These are phyloP conservation scores for Tholera decimalis DNA, from an alignment of 2,888 invertebrate genomes.

Conservation along the genomic window DNA sequence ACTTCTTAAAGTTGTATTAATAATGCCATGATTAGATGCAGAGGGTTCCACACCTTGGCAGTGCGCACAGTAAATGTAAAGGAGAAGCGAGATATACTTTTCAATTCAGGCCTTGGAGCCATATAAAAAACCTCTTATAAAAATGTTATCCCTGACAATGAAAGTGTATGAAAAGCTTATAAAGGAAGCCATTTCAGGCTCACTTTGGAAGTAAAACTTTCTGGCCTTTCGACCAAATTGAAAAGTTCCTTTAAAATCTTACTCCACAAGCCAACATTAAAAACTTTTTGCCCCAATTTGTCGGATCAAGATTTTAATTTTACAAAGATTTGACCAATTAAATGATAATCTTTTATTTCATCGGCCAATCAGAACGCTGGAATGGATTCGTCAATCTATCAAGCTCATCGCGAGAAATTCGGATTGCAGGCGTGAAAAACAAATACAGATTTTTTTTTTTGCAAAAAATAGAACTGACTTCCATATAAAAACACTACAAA, in stretches of 20 bases:
- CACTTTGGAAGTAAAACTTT: slow-evolving; percentile 28
- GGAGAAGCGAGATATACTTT: too few species aligned
- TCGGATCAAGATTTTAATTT: slow-evolving; percentile 43
- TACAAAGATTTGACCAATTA: slow-evolving; percentile 38
- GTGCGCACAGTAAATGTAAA: too few species aligned
- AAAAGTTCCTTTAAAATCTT: slow-evolving; percentile 50
- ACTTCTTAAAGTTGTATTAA: too few species aligned
- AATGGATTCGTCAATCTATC: slow-evolving; percentile 37
- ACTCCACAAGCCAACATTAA: slow-evolving; percentile 26
- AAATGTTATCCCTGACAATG: slow-evolving; percentile 33
- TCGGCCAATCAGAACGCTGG: slow-evolving; percentile 8
- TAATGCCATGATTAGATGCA: too few species aligned
- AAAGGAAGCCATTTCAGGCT: slow-evolving; percentile 32
- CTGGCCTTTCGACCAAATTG: slow-evolving; percentile 40
- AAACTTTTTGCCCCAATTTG: slow-evolving; percentile 46
- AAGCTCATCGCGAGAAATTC: slow-evolving; percentile 19
- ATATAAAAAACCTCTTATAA: slow-evolving; percentile 26
- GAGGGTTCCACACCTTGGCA: too few species aligned
- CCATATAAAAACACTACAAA: too few species aligned
- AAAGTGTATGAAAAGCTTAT: slow-evolving; percentile 51
- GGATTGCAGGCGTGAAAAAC: slow-evolving; percentile 39
- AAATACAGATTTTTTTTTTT: too few species aligned
- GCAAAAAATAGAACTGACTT: too few species aligned
- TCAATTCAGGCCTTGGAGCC: neutral
- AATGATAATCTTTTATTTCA: slow-evolving; percentile 37